Conservation (phyloP, 2,797 vertebrate species). For the Selene dorsalis region DNA sequence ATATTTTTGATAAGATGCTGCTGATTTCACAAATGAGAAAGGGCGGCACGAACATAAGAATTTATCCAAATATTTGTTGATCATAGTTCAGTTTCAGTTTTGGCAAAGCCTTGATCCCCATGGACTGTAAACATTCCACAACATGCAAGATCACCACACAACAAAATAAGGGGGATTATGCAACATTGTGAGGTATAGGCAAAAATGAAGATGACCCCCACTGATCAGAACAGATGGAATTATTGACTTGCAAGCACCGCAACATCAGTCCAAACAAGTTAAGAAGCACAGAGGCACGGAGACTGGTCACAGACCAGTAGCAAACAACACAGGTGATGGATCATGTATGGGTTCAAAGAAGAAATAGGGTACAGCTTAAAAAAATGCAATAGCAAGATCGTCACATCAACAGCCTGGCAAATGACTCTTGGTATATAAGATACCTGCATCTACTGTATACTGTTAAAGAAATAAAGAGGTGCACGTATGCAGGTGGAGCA, state of each 20-base stretch:
- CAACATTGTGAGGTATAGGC: not conserved
- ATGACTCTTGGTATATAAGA: too few relatives aligned
- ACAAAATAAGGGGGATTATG: not conserved
- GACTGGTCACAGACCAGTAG: not conserved
- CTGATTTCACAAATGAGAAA: not conserved
- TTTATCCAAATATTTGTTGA: not conserved
- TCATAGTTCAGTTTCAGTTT: conserved; percentile 8
- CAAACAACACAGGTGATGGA: too few relatives aligned
- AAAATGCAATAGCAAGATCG: too few relatives aligned
- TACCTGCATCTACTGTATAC: too few relatives aligned
- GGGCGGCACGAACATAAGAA: not conserved
- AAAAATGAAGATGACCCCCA: not conserved
- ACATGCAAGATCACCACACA: not conserved
- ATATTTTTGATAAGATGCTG: not conserved
- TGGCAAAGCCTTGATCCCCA: not conserved
- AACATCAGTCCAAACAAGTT: too few relatives aligned
- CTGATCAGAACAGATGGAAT: not conserved
- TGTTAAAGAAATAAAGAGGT: too few relatives aligned
- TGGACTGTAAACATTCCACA: conserved; percentile 10
- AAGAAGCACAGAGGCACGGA: not conserved
- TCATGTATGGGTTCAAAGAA: too few relatives aligned
- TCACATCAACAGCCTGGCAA: too few relatives aligned
- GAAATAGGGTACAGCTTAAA: too few relatives aligned
- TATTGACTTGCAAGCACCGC: too few relatives aligned
- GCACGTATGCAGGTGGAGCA: too few relatives aligned